A percentile compares a stretch with the other conserved stretches of the same genome.
Conservation (phyloP, 1,140 invertebrate genomes). For the Monochamus saltuarius region DNA sequence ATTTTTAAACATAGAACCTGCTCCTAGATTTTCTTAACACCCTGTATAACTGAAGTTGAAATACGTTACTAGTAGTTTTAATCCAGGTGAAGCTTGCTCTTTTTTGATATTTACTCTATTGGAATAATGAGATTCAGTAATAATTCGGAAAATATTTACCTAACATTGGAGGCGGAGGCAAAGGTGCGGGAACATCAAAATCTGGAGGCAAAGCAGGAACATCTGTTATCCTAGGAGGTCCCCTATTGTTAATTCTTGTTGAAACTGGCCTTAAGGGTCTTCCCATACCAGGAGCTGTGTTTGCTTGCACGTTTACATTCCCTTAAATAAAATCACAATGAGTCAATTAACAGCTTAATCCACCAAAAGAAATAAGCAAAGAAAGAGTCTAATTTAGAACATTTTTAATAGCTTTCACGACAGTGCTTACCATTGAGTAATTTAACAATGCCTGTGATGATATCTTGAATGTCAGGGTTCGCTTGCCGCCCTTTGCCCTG, state of each 20-base stretch:
- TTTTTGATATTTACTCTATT: too few relatives aligned
- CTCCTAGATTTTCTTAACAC: too few relatives aligned
- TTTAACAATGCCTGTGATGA: constrained; percentile 87
- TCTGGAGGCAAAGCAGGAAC: constrained; percentile 67
- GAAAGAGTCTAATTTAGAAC: background rate
- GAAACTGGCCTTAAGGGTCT: constrained; percentile 59
- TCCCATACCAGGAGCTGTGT: constrained; percentile 60
- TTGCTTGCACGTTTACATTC: constrained; percentile 79
- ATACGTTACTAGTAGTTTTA: too few relatives aligned
- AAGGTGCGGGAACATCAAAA: constrained; percentile 63
- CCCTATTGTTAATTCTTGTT: constrained; percentile 83
- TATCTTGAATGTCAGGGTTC: constrained; percentile 84
- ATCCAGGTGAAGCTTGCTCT: too few relatives aligned
- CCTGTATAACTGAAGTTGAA: too few relatives aligned
- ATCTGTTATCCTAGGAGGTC: constrained; percentile 79
- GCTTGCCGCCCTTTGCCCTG: constrained; percentile 57
- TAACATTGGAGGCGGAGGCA: constrained; percentile 46
- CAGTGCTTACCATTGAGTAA: constrained; percentile 67
- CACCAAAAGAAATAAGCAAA: background rate
- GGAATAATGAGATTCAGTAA: too few relatives aligned
- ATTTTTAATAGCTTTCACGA: background rate
- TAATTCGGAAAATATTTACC: too few relatives aligned
- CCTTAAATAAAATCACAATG: background rate
- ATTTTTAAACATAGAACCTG: too few relatives aligned
- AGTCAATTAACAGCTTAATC: background rate